Base-by-base conservation (phyloP, 2,888 invertebrate genomes). In the Drosophila acutilabella region DNA sequence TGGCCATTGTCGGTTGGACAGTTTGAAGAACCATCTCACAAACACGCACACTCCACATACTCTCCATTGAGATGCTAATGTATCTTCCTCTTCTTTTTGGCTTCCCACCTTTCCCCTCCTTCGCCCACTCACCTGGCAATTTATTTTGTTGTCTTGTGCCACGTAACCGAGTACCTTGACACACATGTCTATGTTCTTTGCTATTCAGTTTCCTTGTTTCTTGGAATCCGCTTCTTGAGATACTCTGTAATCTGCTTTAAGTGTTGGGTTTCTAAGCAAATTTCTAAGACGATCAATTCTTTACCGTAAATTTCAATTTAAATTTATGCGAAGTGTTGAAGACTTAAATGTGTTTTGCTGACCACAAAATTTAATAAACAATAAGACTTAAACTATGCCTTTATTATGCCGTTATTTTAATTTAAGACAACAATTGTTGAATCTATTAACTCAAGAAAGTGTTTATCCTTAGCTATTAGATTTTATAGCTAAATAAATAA, bases 61-160 rank as follows among this genome's bases (percentile, higher is more conserved):
- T 33, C 58, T 10, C 56, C 64, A 71, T 64, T 71, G 71, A 71
- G 57, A 70, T 71, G 71, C 62, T 58, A 62, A 69, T 69, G 61
- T 40, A 53, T 44, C 69, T 20, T 18, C 52, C 36, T 36, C 13
- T 11, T 36, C 36, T n/a, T 26, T n/a, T 23, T 23, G 23, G 18
- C 62, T 42, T 47, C 13, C 36, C 44, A 23, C 66, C 42, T 30
- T 60, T 73, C 38, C 14, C 30, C 18, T 54, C 40, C 38, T 51
- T 44, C 26, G 33, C 5, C 23, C 6, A 23, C 23, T 30, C 11
- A 7, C 16, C 7, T n/a, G 36, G 30, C 20, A 53, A 13, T 13
- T 23, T n/a, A 18, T 33, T 50, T 33, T 30, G 30, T 30, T 30
- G 30, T 30, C 30, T 8, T 30, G 30, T 30, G 2, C 2, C 51